Percentiles rank a stretch among this genome's conserved stretches.
Conservation (phyloP, 2,888 invertebrate genomes). For the Ernsta delagoae region DNA sequence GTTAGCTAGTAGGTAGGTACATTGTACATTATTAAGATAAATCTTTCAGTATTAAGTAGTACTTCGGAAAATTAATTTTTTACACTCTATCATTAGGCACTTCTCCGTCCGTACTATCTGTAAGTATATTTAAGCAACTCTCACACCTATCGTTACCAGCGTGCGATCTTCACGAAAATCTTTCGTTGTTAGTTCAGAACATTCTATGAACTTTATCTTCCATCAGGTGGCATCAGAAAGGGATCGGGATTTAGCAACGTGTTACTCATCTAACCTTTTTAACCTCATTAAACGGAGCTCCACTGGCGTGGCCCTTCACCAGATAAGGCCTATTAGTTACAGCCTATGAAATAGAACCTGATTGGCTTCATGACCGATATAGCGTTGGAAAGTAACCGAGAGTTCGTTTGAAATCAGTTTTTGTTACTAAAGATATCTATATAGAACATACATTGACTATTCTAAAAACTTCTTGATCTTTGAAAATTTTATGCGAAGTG, state of each 20-base stretch:
- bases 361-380: constrained; percentile 31
- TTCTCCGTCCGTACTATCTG: not conserved
- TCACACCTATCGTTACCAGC: constrained; percentile 16
- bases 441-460: too few relatives aligned
- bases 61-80: too few relatives aligned
- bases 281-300: constrained; percentile 36
- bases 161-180: constrained; percentile 29
- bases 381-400: constrained; percentile 6
- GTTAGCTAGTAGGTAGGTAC: too few relatives aligned
- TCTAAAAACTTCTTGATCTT: too few relatives aligned
- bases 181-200: constrained; percentile 27
- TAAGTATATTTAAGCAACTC: constrained; percentile 5
- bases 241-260: constrained; percentile 38
- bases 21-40: too few relatives aligned
- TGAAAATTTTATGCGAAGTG: too few relatives aligned
- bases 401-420: not conserved
- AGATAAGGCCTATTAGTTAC: constrained; percentile 37
- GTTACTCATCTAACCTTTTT: constrained; percentile 38
- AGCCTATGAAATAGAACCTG: constrained; percentile 25
- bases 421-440: not conserved
- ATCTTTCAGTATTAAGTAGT: too few relatives aligned
- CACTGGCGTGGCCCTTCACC: constrained; percentile 36
- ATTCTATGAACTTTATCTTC: constrained; percentile 33
- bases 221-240: constrained; percentile 36
- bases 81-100: too few relatives aligned